phyloP scores from a whole-genome alignment of 2,797 vertebrate species.

The Gallirallus australis region DNA sequence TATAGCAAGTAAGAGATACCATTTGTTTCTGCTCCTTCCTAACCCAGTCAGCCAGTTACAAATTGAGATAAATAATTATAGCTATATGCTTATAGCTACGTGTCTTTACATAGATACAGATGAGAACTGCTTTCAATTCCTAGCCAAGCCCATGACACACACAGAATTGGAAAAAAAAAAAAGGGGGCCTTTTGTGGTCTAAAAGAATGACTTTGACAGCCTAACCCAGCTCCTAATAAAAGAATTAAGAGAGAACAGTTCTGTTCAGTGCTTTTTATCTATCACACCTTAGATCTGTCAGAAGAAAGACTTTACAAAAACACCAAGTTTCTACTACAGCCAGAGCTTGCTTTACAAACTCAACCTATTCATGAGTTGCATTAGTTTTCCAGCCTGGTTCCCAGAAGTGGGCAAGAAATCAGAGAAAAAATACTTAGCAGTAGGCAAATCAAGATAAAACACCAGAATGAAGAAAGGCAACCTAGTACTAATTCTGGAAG shows the following conservation, averaged over 20 bases:
- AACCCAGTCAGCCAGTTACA: background rate
- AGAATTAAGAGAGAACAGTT: background rate
- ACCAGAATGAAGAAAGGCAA: background rate
- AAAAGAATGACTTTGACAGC: background rate
- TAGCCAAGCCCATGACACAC: background rate
- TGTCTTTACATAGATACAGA: background rate
- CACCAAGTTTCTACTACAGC: background rate
- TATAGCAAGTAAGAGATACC: background rate
- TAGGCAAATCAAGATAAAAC: background rate
- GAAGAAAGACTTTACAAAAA: background rate
- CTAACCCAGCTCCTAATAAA: background rate
- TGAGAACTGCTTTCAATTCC: background rate
- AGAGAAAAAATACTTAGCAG: background rate
- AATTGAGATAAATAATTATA: background rate
- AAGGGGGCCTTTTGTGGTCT: background rate
- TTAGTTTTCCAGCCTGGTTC: background rate
- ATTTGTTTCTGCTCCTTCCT: background rate
- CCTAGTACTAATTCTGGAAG: background rate
- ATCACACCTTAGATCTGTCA: background rate
- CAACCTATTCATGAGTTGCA: fast-evolving
- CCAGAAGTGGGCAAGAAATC: background rate
- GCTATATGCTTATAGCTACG: background rate
- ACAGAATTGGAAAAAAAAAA: background rate
- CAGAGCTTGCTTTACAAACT: background rate
- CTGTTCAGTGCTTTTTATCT: background rate